Evolutionary conservation across 2,797 vertebrate species (phyloP).

Genomic region (Cygnus olor): DNA sequence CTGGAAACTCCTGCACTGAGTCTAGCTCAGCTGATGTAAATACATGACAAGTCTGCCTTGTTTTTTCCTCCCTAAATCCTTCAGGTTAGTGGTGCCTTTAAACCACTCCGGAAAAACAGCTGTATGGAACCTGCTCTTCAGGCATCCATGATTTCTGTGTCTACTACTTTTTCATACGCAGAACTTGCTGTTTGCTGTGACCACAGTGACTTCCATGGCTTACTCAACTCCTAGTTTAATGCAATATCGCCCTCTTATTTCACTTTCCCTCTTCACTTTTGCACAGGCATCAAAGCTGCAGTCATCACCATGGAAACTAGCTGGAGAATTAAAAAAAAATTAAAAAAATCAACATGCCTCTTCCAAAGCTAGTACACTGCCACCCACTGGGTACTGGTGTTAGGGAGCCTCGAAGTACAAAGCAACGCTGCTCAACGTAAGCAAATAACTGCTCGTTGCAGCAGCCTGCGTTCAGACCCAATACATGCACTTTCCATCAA

Average conservation of each 20-base stretch:
- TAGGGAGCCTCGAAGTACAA: constrained; percentile 37
- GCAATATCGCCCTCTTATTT: constrained; percentile 64
- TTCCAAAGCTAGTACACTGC: constrained; percentile 71
- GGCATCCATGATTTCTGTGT: background rate
- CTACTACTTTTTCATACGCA: background rate
- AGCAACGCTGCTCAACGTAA: background rate
- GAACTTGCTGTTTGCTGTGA: background rate
- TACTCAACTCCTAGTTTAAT: constrained; percentile 31
- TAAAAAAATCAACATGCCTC: constrained; percentile 6
- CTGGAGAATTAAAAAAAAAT: background rate
- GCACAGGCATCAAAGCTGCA: constrained; percentile 74
- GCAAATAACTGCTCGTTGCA: background rate
- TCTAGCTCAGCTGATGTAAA: background rate
- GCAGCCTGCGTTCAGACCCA: background rate
- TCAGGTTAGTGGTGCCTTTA: background rate
- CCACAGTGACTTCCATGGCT: background rate
- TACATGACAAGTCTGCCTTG: background rate
- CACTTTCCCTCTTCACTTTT: constrained; percentile 28
- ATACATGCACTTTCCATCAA: background rate
- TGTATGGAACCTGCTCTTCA: background rate
- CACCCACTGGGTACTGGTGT: constrained; percentile 71
- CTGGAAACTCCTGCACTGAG: background rate
- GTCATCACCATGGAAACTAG: constrained; percentile 83
- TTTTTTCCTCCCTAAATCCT: background rate
- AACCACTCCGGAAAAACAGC: background rate